Evolutionary conservation across 2,797 vertebrate genomes (phyloP).

Genomic region (Liasis olivaceus): DNA sequence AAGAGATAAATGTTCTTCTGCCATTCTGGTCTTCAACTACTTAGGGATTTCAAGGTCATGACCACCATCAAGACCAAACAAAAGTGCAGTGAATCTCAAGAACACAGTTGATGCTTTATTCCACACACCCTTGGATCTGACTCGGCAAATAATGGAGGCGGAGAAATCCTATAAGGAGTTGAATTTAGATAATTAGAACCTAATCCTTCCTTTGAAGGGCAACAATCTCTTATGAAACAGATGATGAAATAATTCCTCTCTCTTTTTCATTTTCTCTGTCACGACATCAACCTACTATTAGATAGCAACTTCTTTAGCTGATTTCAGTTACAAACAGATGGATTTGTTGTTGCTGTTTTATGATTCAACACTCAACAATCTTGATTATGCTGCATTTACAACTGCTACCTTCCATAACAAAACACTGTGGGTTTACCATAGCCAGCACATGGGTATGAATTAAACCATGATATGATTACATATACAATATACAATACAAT

Average conservation of each 20-base stretch:
- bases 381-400: not conserved
- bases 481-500: not conserved
- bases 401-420: not conserved
- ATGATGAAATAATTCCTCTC: too few relatives aligned
- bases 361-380: not conserved
- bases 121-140: not conserved
- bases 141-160: not conserved
- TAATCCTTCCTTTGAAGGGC: not conserved
- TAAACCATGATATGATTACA: not conserved
- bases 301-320: not conserved
- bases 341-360: not conserved
- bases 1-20: not conserved
- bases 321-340: fast-evolving
- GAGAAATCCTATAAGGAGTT: not conserved
- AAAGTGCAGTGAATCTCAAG: too few relatives aligned
- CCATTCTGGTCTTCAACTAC: not conserved
- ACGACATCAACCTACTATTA: not conserved
- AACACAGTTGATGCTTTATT: not conserved
- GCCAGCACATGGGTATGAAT: not conserved
- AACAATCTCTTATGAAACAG: not conserved
- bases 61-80: not conserved
- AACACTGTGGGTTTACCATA: not conserved
- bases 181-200: not conserved
- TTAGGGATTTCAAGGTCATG: not conserved
- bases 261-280: not conserved